phyloP scores from a whole-genome alignment of 2,113 vertebrate genomes.

The Myrmophylax atrothorax region DNA sequence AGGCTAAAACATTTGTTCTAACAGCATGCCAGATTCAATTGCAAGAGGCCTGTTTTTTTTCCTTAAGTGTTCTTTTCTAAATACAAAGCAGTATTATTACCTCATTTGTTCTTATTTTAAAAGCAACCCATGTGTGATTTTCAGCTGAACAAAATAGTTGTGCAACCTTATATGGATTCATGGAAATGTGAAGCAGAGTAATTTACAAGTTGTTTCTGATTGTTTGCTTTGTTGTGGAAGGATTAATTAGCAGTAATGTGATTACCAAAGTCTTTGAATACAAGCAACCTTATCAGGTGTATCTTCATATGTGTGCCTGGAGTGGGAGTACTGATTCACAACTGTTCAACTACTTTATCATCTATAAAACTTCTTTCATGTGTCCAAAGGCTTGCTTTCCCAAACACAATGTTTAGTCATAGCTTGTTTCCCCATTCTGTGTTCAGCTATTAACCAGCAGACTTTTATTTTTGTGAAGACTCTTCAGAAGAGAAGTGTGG shows the following conservation, averaged over 20 bases:
- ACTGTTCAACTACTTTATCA: background rate
- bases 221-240: background rate
- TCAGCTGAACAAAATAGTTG: background rate
- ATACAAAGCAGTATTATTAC: background rate
- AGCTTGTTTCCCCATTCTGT: background rate
- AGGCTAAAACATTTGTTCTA: conserved; percentile 16
- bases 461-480: conserved; percentile 57
- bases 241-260: background rate
- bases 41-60: background rate
- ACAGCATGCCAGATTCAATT: background rate
- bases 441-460: conserved; percentile 23
- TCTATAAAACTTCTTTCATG: background rate
- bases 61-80: background rate
- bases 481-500: conserved; percentile 68
- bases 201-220: background rate
- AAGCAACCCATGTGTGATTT: background rate
- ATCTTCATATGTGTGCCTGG: background rate
- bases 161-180: background rate
- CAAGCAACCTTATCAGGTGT: background rate
- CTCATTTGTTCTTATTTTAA: background rate
- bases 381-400: conserved; percentile 4
- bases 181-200: background rate
- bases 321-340: background rate
- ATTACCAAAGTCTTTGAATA: background rate
- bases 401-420: background rate